A percentile compares a stretch with the other conserved stretches of the same genome.
Evolutionary conservation across 1,140 invertebrate species (phyloP).

Genomic region (Globodera rostochiensis): DNA sequence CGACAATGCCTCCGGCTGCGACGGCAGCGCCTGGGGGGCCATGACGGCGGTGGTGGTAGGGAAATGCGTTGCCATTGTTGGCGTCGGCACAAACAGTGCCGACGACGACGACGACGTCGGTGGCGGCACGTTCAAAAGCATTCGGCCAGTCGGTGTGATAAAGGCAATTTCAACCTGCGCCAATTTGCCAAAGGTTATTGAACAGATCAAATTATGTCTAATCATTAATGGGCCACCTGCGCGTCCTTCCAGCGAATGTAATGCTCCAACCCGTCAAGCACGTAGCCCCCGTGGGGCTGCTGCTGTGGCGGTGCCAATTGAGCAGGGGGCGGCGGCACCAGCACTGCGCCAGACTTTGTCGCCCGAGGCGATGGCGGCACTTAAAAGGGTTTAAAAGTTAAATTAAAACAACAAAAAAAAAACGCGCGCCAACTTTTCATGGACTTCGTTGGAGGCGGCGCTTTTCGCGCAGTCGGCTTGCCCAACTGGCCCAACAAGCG

Average conservation of each 20-base stretch:
- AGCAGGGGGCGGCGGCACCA: not conserved
- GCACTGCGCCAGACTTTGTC: conserved; percentile 19
- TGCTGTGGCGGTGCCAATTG: conserved; percentile 9
- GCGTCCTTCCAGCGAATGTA: conserved; percentile 53
- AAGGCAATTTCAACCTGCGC: conserved; percentile 58
- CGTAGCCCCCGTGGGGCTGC: conserved; percentile 44
- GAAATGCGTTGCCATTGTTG: not conserved
- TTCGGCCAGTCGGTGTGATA: conserved; percentile 57
- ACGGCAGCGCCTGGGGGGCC: not conserved
- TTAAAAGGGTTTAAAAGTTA: not conserved
- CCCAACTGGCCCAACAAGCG: conserved; percentile 52
- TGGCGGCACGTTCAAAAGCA: not conserved
- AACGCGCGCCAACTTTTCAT: not conserved
- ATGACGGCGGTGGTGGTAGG: not conserved
- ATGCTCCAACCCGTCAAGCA: conserved; percentile 56
- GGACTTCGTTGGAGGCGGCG: conserved; percentile 40
- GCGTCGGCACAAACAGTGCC: not conserved
- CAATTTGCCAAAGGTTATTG: conserved; percentile 40
- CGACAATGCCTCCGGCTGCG: not conserved
- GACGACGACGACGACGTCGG: not conserved
- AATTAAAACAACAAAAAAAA: not conserved
- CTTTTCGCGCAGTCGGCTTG: conserved; percentile 56
- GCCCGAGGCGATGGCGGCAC: not conserved
- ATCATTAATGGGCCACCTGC: conserved; percentile 15
- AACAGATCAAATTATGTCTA: no score